phyloP scores from a whole-genome alignment of 1,140 invertebrate species.

The Venturia canescens region DNA sequence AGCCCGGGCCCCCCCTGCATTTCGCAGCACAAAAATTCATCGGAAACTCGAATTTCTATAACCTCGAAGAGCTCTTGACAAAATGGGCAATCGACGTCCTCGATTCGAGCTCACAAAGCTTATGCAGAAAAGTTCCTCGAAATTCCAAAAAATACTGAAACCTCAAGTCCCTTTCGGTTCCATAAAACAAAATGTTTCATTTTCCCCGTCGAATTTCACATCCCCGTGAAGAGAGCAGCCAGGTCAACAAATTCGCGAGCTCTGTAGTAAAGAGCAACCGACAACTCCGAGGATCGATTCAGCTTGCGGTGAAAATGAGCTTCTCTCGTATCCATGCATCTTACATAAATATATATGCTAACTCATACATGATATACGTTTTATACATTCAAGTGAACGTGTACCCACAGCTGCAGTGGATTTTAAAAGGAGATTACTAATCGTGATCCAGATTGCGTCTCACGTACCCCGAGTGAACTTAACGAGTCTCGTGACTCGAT shows the following conservation, averaged over 20 bases:
- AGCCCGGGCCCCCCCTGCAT: no score
- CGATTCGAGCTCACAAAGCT: no score
- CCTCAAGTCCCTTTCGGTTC: no score
- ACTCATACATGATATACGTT: background rate
- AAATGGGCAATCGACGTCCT: no score
- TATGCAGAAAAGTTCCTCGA: no score
- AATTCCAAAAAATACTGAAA: no score
- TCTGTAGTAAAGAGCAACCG: background rate
- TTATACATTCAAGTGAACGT: background rate
- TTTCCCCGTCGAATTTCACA: background rate
- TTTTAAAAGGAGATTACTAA: conserved; percentile 39
- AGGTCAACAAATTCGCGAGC: background rate
- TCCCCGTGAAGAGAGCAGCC: no score
- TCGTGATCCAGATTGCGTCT: conserved; percentile 43
- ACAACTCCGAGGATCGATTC: conserved; percentile 1
- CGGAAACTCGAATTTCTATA: no score
- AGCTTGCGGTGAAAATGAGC: background rate
- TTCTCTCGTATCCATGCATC: background rate
- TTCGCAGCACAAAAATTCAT: no score
- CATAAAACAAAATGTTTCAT: no score
- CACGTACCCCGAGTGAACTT: conserved; percentile 33
- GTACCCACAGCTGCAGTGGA: background rate
- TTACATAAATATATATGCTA: no score
- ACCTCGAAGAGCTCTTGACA: no score
- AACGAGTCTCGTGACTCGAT: conserved; percentile 46